Evolutionary conservation across 2,113 vertebrate genomes (phyloP).

Genomic region (Hippocampus abdominalis): DNA sequence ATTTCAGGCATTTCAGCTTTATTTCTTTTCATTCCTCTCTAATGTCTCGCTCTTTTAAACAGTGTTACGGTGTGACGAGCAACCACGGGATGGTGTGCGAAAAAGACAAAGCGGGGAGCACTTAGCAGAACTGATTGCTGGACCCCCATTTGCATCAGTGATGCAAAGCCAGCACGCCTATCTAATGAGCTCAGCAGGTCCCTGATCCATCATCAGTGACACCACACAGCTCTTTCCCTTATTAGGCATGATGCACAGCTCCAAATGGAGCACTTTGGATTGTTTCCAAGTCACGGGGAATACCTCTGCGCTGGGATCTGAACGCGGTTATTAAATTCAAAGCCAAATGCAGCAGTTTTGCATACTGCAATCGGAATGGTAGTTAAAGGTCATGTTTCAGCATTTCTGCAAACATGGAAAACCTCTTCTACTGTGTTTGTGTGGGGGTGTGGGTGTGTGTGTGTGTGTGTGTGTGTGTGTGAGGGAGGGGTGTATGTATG

Average conservation of each 20-base stretch:
- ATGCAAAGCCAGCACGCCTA: slow-evolving; percentile 81
- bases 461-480: too few species aligned
- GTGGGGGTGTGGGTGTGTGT: too few species aligned
- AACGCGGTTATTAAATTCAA: slow-evolving; percentile 6
- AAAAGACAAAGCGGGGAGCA: slow-evolving; percentile 62
- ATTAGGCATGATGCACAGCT: slow-evolving; percentile 78
- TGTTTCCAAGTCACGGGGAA: slow-evolving; percentile 55
- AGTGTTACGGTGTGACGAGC: neutral
- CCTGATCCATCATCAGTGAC: slow-evolving; percentile 91
- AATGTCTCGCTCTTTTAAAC: neutral
- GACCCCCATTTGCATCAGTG: slow-evolving; percentile 75
- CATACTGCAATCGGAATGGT: neutral
- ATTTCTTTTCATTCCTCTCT: neutral
- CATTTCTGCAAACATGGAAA: neutral
- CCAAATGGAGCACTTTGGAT: slow-evolving; percentile 62
- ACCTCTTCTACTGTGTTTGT: too few species aligned
- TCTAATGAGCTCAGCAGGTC: slow-evolving; percentile 89
- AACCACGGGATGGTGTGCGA: slow-evolving; percentile 4
- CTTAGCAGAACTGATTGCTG: slow-evolving; percentile 87
- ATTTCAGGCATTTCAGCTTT: neutral
- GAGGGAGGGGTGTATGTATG: too few species aligned
- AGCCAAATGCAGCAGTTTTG: neutral
- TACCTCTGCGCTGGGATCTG: slow-evolving; percentile 5
- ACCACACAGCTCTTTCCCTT: slow-evolving; percentile 70
- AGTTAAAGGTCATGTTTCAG: neutral